Base-by-base conservation (phyloP, 2,797 vertebrate species). In the Erpetoichthys calabaricus region DNA sequence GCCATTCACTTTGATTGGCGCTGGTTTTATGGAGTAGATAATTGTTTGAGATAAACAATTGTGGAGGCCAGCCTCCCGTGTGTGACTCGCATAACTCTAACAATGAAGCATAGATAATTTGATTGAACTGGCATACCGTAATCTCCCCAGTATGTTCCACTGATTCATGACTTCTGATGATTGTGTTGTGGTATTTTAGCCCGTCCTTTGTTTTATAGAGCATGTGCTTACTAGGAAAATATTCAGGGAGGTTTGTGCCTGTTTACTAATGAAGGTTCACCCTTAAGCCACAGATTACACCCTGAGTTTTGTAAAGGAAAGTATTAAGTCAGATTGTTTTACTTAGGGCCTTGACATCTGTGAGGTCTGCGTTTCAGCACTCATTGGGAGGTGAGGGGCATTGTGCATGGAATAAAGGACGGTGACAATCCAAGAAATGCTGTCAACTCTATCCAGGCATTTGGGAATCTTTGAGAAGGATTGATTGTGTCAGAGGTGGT, bases 131-230 rank as follows among this genome's bases (percentile, higher is more conserved):
- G 51, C 64, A 70, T 71, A 70, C 69, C 73, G 73, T 80, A 72
- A 73, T 81, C 75, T 82, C 79, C 74, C 71, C 65, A 82, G 64
- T 72, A 73, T 83, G 73, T 83, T 78, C 76, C 66, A 71, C 25
- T 80, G 83, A 85, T 86, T 88, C 75, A 73, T 67, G 70, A 79
- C 78, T 75, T 61, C 73, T 79, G 82, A 79, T 77, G 75, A 78
- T 69, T 81, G 80, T 71, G 69, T 59, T 61, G 64, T 69, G 78
- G 75, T 77, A 78, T 86, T 88, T 80, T 80, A 70, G 70, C 80
- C 81, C 71, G 42, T 75, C 63, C 60, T 62, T 62, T 51, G 71
- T 71, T 73, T 74, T 75, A 44, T 42, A 54, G 53, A 25, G 9
- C 53, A 44, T 54, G 44, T 45, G 62, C 62, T 65, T 25, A 54